Evolutionary conservation across 2,888 invertebrate genomes (phyloP).

Genomic region (Caenorhabditis sp.): DNA sequence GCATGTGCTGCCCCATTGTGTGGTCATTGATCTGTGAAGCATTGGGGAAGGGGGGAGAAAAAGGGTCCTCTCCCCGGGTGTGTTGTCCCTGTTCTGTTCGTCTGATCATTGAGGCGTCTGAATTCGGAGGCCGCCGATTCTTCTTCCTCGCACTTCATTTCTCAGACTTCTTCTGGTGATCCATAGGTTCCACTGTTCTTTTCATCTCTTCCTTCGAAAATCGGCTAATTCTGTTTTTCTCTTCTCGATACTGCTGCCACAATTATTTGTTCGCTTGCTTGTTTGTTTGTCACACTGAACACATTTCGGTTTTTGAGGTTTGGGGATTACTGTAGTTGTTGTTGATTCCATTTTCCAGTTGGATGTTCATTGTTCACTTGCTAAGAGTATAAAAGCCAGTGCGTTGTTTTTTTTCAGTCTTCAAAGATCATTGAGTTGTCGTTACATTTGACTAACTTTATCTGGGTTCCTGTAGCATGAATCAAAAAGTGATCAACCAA

Average conservation of each 20-base stretch:
- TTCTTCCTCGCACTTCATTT: slow-evolving; percentile 5
- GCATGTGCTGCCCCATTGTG: slow-evolving; percentile 59
- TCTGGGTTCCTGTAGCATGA: too few species aligned
- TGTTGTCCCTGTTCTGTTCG: slow-evolving; percentile 43
- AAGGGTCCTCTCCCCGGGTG: slow-evolving; percentile 10
- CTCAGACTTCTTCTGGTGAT: neutral
- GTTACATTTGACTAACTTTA: too few species aligned
- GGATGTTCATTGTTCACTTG: slow-evolving; percentile 6
- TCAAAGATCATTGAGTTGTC: too few species aligned
- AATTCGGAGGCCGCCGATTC: slow-evolving; percentile 24
- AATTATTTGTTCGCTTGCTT: slow-evolving; percentile 16
- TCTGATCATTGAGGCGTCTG: slow-evolving; percentile 38
- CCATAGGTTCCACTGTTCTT: neutral
- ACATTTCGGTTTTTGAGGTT: slow-evolving; percentile 27
- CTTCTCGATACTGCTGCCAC: neutral
- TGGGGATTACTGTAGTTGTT: slow-evolving; percentile 20
- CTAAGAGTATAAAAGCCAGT: slow-evolving; percentile 2
- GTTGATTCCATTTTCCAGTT: slow-evolving; percentile 3
- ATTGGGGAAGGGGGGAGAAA: slow-evolving; percentile 46
- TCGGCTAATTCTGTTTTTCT: neutral
- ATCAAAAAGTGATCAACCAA: too few species aligned
- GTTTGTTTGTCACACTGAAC: slow-evolving; percentile 11
- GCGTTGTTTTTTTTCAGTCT: neutral
- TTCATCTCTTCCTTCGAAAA: neutral
- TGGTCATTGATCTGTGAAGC: slow-evolving; percentile 63